A percentile compares a stretch with the other conserved stretches of the same genome.
phyloP scores from a whole-genome alignment of 2,888 invertebrate species.

The Stomorhina lunata region DNA sequence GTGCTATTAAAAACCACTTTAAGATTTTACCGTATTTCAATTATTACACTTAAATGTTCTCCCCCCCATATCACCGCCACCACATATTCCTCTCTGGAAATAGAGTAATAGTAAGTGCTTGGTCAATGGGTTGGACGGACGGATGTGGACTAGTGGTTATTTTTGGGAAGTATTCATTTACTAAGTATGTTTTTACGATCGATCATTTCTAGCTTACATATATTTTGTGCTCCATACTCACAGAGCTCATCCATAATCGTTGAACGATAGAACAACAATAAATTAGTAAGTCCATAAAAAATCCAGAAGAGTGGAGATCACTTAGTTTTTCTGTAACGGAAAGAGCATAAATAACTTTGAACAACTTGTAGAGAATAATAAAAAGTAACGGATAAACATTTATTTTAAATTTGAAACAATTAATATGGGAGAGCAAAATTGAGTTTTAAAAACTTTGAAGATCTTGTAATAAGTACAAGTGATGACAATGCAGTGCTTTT shows the following conservation, averaged over 20 bases:
- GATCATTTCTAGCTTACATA: conserved; percentile 24
- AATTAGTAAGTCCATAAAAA: background rate
- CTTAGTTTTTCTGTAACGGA: conserved; percentile 2
- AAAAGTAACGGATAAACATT: conserved; percentile 30
- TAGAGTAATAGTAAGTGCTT: too few relatives aligned
- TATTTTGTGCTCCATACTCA: background rate
- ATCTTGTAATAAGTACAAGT: background rate
- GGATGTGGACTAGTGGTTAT: too few relatives aligned
- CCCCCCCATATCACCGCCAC: background rate
- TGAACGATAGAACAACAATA: background rate
- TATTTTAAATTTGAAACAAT: background rate
- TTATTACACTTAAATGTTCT: conserved; percentile 5
- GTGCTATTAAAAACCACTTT: conserved; percentile 13
- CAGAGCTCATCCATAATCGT: background rate
- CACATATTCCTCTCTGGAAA: background rate
- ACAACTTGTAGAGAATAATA: background rate
- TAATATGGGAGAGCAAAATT: background rate
- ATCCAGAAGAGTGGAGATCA: background rate
- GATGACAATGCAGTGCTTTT: background rate
- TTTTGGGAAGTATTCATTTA: too few relatives aligned
- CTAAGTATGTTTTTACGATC: conserved; percentile 25
- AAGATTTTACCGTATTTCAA: conserved; percentile 45
- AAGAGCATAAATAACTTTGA: conserved; percentile 8
- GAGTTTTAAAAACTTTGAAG: background rate
- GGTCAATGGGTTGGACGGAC: too few relatives aligned